Evolutionary conservation across 2,113 vertebrate genomes (phyloP).

Genomic region (Myxocyprinus asiaticus): DNA sequence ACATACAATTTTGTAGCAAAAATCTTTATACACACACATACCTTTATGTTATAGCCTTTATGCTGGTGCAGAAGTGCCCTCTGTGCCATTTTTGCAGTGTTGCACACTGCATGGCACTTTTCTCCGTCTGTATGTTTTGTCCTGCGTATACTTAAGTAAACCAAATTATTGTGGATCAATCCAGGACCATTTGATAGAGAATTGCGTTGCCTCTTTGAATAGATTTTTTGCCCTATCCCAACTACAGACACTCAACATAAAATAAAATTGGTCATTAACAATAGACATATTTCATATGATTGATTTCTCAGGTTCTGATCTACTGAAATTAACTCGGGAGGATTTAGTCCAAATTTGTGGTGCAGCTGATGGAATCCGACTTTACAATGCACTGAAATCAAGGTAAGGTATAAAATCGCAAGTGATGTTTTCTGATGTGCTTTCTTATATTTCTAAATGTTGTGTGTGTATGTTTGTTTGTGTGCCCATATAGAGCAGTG

Average conservation of each 20-base stretch:
- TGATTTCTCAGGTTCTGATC: conserved; percentile 82
- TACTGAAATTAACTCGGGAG: conserved; percentile 94
- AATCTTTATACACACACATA: too few species aligned
- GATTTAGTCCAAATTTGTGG: conserved; percentile 98
- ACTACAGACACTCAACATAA: neutral
- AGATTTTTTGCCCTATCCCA: neutral
- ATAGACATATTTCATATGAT: conserved; percentile 10
- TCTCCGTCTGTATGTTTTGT: too few species aligned
- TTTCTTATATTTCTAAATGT: conserved; percentile 64
- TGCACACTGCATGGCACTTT: neutral
- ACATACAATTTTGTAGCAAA: neutral
- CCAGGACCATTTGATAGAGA: too few species aligned
- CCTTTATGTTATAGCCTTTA: too few species aligned
- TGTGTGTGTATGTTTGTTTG: conserved; percentile 31
- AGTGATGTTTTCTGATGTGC: neutral
- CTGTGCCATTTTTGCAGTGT: too few species aligned
- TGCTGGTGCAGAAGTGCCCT: too few species aligned
- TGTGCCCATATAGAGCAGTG: conserved; percentile 77
- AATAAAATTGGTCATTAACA: too few species aligned
- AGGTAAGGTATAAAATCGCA: conserved; percentile 68
- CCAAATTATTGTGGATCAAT: too few species aligned
- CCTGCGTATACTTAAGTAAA: too few species aligned
- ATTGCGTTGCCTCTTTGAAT: too few species aligned
- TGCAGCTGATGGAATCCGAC: conserved; percentile 93
- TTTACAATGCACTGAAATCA: conserved; percentile 96